phyloP scores from a whole-genome alignment of 2,113 vertebrate species.

The Pitta sordida region DNA sequence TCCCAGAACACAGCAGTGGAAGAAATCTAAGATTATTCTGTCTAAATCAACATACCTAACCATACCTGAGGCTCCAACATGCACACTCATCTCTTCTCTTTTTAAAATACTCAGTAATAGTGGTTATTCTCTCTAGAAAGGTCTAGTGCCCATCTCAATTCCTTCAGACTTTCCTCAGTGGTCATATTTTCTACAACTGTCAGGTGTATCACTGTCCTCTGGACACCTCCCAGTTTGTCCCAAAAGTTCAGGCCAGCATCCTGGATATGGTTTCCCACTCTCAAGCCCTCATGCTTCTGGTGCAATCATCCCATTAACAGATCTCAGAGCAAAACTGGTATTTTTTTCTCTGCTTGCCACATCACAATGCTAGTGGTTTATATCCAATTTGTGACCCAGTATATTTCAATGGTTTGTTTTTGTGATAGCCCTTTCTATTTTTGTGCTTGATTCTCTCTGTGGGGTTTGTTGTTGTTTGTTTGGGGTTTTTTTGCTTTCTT shows the following conservation, averaged over 20 bases:
- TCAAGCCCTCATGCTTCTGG: not conserved
- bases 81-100: not conserved
- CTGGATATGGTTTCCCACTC: not conserved
- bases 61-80: not conserved
- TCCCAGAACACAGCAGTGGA: not conserved
- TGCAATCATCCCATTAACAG: not conserved
- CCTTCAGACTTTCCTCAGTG: not conserved
- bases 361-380: not conserved
- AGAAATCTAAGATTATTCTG: not conserved
- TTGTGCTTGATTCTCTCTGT: not conserved
- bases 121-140: not conserved
- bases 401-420: not conserved
- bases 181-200: not conserved
- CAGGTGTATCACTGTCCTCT: not conserved
- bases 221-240: not conserved
- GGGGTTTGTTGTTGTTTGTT: not conserved
- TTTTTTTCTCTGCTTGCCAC: not conserved
- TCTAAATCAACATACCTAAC: not conserved
- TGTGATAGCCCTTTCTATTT: not conserved
- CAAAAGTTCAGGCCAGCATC: not conserved
- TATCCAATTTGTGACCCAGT: not conserved
- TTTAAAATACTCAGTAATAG: not conserved
- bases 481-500: not conserved
- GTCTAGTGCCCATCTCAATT: not conserved
- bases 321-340: not conserved